Base-by-base conservation (phyloP, 2,113 vertebrate species). In the Archocentrus centrarchus region DNA sequence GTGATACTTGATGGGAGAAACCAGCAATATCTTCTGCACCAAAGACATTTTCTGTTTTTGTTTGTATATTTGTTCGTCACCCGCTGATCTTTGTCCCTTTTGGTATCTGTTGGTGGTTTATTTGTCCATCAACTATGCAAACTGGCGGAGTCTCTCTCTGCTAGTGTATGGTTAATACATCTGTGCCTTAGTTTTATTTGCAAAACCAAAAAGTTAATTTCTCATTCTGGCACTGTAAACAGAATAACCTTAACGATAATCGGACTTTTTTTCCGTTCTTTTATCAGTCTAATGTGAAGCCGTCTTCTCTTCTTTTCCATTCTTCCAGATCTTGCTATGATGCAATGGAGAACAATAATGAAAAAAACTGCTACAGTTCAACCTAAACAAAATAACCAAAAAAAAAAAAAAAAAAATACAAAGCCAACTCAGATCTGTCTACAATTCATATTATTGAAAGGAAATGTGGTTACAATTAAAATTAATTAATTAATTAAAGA, bases 301-400 rank as follows among this genome's bases (percentile, higher is more conserved):
- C 0, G 3, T 61, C 1, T 63, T 44, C 22, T 24, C 37, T 15
- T 66, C 15, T 13, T 27, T 11, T 44, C 9, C 7, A 17, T 0
- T 47, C 13, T 7, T 1, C 0, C 0, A 27, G 17, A 17, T 17
- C 2, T 47, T 44, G 15, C 22, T 17, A 11, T 68, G 24, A 47
- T 17, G 7, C 0, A 44, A 27, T 24, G 14, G 24, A 68, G 0
- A 44, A 39, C 63, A 68, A 13, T 14, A 10, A 47, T 41, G 9
- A 47, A 15, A 27, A 47, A 13, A 44, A 7, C 0, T 44, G 13
- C 32, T 32, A 32, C 1, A 37, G 35, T 37, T 37, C 35, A 37
- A 37, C 35, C 35, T 37, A 37, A 37, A 37, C 6, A 37, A 37
- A 37, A 37, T 37, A 37, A 8, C 35, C 35, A 27, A 27, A 27